Evolutionary conservation across 2,888 invertebrate genomes (phyloP).

Genomic region (Ischnura elegans): DNA sequence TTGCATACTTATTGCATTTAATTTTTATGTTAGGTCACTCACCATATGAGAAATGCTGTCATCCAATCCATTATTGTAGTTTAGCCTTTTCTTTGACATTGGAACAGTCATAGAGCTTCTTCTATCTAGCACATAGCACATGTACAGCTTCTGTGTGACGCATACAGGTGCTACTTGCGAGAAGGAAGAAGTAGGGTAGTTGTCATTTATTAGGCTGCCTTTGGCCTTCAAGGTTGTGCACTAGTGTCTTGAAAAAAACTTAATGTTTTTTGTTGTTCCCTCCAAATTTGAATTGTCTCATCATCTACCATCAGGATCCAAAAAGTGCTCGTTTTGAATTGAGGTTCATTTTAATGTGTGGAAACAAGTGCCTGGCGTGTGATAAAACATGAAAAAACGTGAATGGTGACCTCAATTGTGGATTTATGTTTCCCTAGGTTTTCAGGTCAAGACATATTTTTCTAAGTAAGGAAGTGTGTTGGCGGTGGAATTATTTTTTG

Average conservation of each 20-base stretch:
- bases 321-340: background rate
- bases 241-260: background rate
- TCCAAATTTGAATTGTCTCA: background rate
- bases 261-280: background rate
- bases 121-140: conserved; percentile 5
- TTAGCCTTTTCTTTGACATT: background rate
- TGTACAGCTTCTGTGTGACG: conserved; percentile 16
- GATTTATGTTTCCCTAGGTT: conserved; percentile 1
- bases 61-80: background rate
- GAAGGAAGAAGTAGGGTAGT: background rate
- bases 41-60: background rate
- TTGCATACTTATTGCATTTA: too few relatives aligned
- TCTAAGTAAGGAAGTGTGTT: background rate
- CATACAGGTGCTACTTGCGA: background rate
- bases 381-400: background rate
- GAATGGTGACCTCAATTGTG: conserved; percentile 32
- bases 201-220: background rate
- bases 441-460: background rate
- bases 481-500: background rate
- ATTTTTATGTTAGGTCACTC: too few relatives aligned
- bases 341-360: background rate
- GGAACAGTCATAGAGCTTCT: background rate
- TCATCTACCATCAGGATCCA: background rate
- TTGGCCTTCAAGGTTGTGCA: background rate
- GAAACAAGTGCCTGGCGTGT: background rate